Evolutionary conservation across 1,140 invertebrate species (phyloP), one percentile per base, ranked within the genome.

Genomic region (Bombus terrestris): DNA sequence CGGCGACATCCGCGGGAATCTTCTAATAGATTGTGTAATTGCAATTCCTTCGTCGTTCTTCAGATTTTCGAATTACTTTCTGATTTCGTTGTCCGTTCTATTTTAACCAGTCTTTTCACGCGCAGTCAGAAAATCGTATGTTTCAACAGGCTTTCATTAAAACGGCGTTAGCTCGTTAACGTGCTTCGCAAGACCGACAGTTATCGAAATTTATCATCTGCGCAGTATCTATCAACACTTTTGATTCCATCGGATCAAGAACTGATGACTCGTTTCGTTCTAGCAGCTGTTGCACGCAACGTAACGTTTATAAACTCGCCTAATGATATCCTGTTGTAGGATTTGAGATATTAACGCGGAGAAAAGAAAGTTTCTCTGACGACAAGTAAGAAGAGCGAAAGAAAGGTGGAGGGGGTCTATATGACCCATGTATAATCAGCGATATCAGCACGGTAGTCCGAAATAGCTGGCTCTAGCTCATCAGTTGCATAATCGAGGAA

Each of bases 401-500:
- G 66, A 43, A 15, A 72, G 0, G 18, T 53, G 18, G 47, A 15
- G 15, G 2, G 37, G 28, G 10, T 35, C 13, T 28, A n/a, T 12
- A n/a, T 62, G 10, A 62, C 28, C 57, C 57, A 12, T 3, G 25
- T 59, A n/a, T 12, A 59, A 53, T 53, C 57, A 9, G 1, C 59
- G 25, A n/a, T n/a, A 41, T 39, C 59, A 59, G 78, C 47, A 64
- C 66, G 64, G 82, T 86, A 89, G 79, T 78, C 88, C 84, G 81
- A 87, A 89, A 43, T 39, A 9, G 89, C 83, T 78, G 77, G 85
- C 82, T 91, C 90, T 78, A 85, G 78, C 84, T 90, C 91, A 89
- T 92, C 91, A 86, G 83, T 92, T 92, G 87, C 90, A 91, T 92
- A 92, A 92, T 86, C 81, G 72, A 81, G 69, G 72, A 32, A 57